Evolutionary conservation across 2,797 vertebrate species (phyloP).

Genomic region (Gephyroberyx darwinii): DNA sequence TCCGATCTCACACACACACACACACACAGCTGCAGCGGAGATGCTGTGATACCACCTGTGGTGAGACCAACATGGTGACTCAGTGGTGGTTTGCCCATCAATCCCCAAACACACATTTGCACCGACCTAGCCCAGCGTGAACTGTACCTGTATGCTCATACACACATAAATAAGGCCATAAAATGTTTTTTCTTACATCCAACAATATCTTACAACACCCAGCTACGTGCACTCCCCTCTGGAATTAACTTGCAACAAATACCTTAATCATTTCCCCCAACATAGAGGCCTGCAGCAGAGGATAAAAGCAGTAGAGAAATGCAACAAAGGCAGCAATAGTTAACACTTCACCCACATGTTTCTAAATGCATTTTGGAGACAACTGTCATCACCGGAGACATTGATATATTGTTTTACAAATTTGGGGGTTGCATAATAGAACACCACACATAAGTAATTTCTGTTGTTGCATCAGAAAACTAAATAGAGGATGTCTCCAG

Average conservation of each 20-base stretch:
- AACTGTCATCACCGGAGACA: background rate
- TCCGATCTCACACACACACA: background rate
- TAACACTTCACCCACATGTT: slow-evolving; percentile 3
- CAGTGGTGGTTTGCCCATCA: slow-evolving; percentile 18
- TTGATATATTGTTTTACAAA: background rate
- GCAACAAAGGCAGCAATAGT: slow-evolving; percentile 15
- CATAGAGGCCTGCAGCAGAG: slow-evolving; percentile 79
- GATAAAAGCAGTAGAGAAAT: slow-evolving; percentile 57
- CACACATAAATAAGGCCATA: background rate
- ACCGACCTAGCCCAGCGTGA: slow-evolving; percentile 9
- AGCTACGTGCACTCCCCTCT: slow-evolving; percentile 39
- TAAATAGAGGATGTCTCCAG: too few relatives aligned
- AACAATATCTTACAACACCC: slow-evolving; percentile 23
- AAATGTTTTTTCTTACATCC: background rate
- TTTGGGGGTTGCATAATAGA: too few relatives aligned
- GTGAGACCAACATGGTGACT: slow-evolving; percentile 33
- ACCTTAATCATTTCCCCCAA: slow-evolving; percentile 83
- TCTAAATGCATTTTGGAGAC: slow-evolving; percentile 3
- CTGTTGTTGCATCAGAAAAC: too few relatives aligned
- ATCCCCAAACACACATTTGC: slow-evolving; percentile 1
- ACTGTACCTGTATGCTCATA: background rate
- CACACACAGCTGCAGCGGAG: background rate
- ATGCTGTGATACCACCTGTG: slow-evolving; percentile 26
- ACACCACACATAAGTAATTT: too few relatives aligned
- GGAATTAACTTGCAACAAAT: slow-evolving; percentile 71